Percentiles rank a stretch among this genome's conserved stretches.
Evolutionary conservation across 2,113 vertebrate species (phyloP).

Genomic region (Pagrus major): DNA sequence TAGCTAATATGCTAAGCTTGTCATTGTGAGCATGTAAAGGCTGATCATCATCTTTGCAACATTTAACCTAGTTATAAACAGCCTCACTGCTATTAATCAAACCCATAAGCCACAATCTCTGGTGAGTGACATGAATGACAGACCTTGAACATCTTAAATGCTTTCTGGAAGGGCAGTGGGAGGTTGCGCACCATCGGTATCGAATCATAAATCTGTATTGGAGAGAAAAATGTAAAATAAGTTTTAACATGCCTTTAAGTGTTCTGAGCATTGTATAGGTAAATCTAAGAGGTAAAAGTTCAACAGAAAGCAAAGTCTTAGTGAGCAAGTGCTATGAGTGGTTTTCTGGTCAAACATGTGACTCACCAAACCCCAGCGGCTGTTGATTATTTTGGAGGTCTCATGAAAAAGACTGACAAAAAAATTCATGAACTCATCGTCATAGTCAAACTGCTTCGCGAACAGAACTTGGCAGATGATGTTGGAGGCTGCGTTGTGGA

Average conservation of each 20-base stretch:
- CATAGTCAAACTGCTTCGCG: constrained; percentile 69
- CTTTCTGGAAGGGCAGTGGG: constrained; percentile 35
- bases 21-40: neutral
- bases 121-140: neutral
- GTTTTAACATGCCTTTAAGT: neutral
- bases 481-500: constrained; percentile 74
- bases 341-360: neutral
- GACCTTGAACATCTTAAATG: constrained; percentile 17
- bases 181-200: constrained; percentile 9
- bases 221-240: neutral
- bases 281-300: too few species aligned
- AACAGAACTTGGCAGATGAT: constrained; percentile 80
- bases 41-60: too few species aligned
- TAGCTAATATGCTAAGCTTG: neutral
- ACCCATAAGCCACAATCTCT: neutral
- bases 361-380: constrained; percentile 63
- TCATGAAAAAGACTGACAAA: constrained; percentile 16
- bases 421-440: constrained; percentile 62
- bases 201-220: constrained; percentile 28
- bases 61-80: too few species aligned
- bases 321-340: neutral
- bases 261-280: neutral
- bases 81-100: neutral
- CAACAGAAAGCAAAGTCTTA: too few species aligned
- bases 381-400: constrained; percentile 46